Evolutionary conservation across 2,797 vertebrate genomes (phyloP), one percentile per base, ranked within the genome.

Genomic region (Argyrosomus regius): DNA sequence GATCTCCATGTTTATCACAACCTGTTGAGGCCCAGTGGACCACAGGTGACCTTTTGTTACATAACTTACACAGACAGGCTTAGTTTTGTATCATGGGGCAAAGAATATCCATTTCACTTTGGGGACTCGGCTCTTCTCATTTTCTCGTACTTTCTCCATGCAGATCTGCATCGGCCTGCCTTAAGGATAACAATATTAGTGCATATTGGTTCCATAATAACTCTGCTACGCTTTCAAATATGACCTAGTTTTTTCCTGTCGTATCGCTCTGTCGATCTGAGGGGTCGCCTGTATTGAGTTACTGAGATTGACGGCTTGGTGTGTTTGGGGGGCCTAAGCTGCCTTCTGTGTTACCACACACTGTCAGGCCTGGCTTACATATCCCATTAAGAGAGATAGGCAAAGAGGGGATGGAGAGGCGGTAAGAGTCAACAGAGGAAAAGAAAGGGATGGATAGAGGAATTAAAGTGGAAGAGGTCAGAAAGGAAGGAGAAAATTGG

Each of bases 271-370:
- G 62, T 26, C 20, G 57, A 90, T 91, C 82, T 88, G 72, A 77
- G 65, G 16, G 46, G 48, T 75, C 80, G 85, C 66, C 87, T 92
- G 91, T 75, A n/a, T 88, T 74, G 57, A 88, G 85, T 93, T 93
- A 93, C 80, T 3, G 14, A 78, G 88, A 90, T 71, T 91, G 90
- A 85, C 74, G 45, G 73, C 48, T 46, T 20, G 11, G 58, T 78
- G 69, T 71, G 58, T 80, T 50, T 61, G 83, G 72, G 81, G 87
- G 83, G 43, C 43, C 52, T 65, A n/a, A 48, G 31, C 67, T 54
- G 67, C 72, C 80, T 69, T 81, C 80, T 80, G 80, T 86, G 75
- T 87, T 87, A 88, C 85, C 75, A 82, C 85, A 88, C 83, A 84
- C 82, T 80, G 82, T 87, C 79, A 68, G 79, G n/a, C 53, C 72